Conservation (phyloP, 92 coral and sea anemone genomes). For the Phenganax stokvisi region DNA sequence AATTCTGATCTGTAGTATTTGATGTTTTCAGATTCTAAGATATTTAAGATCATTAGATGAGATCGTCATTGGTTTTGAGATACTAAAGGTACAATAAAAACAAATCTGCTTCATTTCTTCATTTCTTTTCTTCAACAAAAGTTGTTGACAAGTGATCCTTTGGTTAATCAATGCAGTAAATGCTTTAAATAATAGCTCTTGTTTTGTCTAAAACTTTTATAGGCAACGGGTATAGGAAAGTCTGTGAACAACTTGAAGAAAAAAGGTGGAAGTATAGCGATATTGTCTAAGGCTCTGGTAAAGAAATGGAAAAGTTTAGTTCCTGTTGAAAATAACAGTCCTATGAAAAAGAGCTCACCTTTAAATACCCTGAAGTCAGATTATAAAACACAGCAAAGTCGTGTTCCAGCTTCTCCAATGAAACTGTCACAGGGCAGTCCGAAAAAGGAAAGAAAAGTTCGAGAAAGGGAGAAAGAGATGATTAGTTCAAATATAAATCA, state of each 20-base stretch:
- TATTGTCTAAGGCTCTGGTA: conserved; percentile 58
- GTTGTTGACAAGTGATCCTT: neutral
- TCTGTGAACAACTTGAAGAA: conserved; percentile 68
- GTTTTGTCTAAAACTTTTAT: neutral
- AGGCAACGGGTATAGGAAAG: conserved; percentile 96
- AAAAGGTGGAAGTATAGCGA: conserved; percentile 55
- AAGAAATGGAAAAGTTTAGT: conserved; percentile 68
- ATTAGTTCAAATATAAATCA: neutral
- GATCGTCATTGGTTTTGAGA: conserved; percentile 61
- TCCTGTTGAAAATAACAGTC: neutral
- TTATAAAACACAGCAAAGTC: neutral
- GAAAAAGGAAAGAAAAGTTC: neutral
- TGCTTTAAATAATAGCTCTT: neutral
- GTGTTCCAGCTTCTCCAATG: neutral
- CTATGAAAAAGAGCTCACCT: conserved; percentile 14
- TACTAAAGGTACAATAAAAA: conserved; percentile 58
- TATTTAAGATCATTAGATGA: conserved; percentile 70
- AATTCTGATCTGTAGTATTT: neutral
- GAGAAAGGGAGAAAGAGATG: neutral
- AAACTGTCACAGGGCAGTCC: neutral
- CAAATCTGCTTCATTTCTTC: too few relatives aligned
- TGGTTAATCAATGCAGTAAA: neutral
- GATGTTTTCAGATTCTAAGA: conserved; percentile 54
- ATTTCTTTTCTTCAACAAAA: neutral
- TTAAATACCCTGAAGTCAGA: conserved; percentile 10